Percentiles rank a stretch among this genome's conserved stretches.
These are phyloP conservation scores for Pseudomugil tenellus DNA, from an alignment of 2,797 vertebrate species.

Conservation along the genomic window DNA sequence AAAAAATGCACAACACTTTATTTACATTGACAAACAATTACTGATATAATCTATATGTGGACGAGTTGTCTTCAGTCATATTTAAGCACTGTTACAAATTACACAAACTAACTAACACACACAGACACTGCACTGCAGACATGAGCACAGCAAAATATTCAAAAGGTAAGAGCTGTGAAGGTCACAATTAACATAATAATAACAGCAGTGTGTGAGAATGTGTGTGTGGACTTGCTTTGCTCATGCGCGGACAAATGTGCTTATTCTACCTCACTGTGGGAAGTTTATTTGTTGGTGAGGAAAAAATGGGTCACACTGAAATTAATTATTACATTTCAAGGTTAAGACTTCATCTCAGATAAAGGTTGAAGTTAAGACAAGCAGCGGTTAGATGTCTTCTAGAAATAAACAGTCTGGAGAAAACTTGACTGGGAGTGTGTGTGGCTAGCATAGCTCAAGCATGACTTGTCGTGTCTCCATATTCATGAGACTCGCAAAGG, in stretches of 20 bases:
- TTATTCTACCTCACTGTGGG: slow-evolving; percentile 2
- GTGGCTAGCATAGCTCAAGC: slow-evolving; percentile 23
- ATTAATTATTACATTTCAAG: slow-evolving; percentile 12
- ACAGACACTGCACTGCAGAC: slow-evolving; percentile 23
- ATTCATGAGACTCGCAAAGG: slow-evolving; percentile 35
- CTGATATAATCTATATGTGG: neutral
- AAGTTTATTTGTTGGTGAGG: slow-evolving; percentile 6
- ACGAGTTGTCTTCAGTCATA: neutral
- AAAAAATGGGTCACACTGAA: neutral
- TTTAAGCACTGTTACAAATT: slow-evolving; percentile 16
- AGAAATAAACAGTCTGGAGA: slow-evolving; percentile 1
- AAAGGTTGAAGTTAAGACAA: neutral
- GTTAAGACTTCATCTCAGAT: slow-evolving; percentile 12
- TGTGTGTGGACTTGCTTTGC: slow-evolving; percentile 21
- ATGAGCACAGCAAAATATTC: slow-evolving; percentile 48
- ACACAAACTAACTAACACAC: slow-evolving; percentile 4
- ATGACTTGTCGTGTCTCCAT: slow-evolving; percentile 40
- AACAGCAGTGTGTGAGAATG: slow-evolving; percentile 14
- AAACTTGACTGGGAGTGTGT: neutral
- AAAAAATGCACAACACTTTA: neutral
- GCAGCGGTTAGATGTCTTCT: neutral
- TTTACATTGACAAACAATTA: neutral
- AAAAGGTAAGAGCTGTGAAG: slow-evolving; percentile 52
- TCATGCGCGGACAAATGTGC: slow-evolving; percentile 23
- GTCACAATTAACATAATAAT: slow-evolving; percentile 74